phyloP scores from a whole-genome alignment of 2,888 invertebrate species.

The Ormyrus labotus region DNA sequence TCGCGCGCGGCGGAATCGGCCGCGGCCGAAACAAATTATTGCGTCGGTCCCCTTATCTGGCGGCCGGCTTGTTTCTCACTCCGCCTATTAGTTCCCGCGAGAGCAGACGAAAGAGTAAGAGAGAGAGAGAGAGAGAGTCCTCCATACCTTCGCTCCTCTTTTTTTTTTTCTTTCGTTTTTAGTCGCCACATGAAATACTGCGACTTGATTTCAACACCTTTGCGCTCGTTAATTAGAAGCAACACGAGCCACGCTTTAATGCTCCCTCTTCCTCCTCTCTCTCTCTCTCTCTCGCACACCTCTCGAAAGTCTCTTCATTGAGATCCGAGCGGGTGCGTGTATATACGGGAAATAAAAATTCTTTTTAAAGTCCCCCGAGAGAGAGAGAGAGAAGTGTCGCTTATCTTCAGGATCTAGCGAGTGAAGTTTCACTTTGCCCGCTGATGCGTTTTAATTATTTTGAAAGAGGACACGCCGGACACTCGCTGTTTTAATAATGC shows the following conservation, averaged over 20 bases:
- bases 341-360: conserved; percentile 14
- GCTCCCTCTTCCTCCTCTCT: conserved; percentile 14
- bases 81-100: conserved; percentile 72
- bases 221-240: conserved; percentile 70
- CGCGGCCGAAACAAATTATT: conserved; percentile 67
- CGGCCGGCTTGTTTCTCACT: conserved; percentile 70
- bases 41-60: conserved; percentile 69
- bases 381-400: not conserved
- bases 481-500: not conserved
- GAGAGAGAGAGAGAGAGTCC: conserved; percentile 8
- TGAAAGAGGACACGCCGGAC: not conserved
- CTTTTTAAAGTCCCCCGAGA: conserved; percentile 5
- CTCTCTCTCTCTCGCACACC: not conserved
- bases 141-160: too few relatives aligned
- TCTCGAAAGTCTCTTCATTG: conserved; percentile 24
- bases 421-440: conserved; percentile 2
- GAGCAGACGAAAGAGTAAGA: conserved; percentile 52
- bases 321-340: not conserved
- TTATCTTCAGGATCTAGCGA: conserved; percentile 13
- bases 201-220: conserved; percentile 72
- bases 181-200: conserved; percentile 68
- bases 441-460: conserved; percentile 8
- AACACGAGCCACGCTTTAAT: conserved; percentile 49
- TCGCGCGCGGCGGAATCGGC: not conserved
- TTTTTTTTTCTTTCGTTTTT: too few relatives aligned